Conservation (phyloP, 2,888 invertebrate species). For the Acleris literana region DNA sequence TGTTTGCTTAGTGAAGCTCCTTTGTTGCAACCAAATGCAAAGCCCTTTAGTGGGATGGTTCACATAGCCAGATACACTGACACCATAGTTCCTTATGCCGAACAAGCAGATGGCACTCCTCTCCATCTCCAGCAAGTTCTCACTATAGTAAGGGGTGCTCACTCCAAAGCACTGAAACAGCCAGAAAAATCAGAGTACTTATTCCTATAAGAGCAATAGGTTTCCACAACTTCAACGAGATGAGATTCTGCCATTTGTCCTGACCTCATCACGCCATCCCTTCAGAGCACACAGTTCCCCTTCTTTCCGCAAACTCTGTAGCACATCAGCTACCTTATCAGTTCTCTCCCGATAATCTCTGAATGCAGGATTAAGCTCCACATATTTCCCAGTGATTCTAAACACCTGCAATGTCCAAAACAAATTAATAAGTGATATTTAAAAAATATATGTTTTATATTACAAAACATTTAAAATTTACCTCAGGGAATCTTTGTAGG, state of each 20-base stretch:
- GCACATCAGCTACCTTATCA: conserved; percentile 89
- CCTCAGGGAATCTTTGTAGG: conserved; percentile 91
- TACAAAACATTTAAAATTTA: conserved; percentile 68
- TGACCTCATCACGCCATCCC: conserved; percentile 97
- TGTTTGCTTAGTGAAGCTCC: conserved; percentile 95
- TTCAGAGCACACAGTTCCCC: conserved; percentile 91
- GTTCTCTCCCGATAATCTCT: conserved; percentile 93
- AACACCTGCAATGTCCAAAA: conserved; percentile 81
- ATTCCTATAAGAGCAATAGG: background rate
- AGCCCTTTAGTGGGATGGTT: conserved; percentile 92
- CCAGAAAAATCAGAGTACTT: background rate
- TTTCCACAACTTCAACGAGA: too few relatives aligned
- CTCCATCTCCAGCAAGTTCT: conserved; percentile 90
- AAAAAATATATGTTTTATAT: background rate
- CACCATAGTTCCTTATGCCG: conserved; percentile 96
- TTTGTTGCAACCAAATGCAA: conserved; percentile 96
- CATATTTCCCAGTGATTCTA: conserved; percentile 87
- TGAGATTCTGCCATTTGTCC: too few relatives aligned
- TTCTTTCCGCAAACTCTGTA: conserved; percentile 89
- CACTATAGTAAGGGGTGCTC: conserved; percentile 85
- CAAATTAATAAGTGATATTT: conserved; percentile 6
- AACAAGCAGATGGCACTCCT: conserved; percentile 96
- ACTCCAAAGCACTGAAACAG: conserved; percentile 92
- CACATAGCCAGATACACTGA: conserved; percentile 97
- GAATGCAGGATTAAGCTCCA: conserved; percentile 94